phyloP scores from a whole-genome alignment of 1,140 invertebrate genomes.

The Neomicropteryx cornuta region DNA sequence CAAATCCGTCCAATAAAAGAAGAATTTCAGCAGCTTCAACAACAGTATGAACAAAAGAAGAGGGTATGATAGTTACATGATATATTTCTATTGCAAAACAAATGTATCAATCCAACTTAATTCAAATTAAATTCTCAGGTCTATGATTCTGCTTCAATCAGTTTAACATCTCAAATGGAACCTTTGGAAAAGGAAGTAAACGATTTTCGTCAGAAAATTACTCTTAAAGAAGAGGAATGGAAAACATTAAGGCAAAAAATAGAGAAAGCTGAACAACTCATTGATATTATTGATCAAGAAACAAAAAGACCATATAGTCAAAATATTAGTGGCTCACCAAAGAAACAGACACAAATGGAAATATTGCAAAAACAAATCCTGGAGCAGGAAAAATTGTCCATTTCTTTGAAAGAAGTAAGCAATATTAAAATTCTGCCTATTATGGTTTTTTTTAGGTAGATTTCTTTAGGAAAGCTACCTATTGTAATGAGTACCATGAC shows the following conservation, averaged over 20 bases:
- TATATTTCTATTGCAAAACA: too few species aligned
- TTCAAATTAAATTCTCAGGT: slow-evolving; percentile 15
- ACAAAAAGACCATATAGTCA: slow-evolving; percentile 34
- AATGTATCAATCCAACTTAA: too few species aligned
- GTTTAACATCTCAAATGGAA: slow-evolving; percentile 39
- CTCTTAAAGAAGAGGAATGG: slow-evolving; percentile 38
- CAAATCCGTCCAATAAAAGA: slow-evolving; percentile 36
- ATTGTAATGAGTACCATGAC: not conserved
- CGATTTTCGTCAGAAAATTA: slow-evolving; percentile 30
- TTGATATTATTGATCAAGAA: slow-evolving; percentile 36
- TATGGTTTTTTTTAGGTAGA: slow-evolving; percentile 5
- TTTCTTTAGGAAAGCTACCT: slow-evolving; percentile 3
- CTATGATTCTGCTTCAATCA: slow-evolving; percentile 37
- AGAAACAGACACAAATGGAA: slow-evolving; percentile 36
- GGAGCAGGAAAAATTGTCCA: slow-evolving; percentile 30
- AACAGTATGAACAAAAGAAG: slow-evolving; percentile 39
- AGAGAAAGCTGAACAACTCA: slow-evolving; percentile 37
- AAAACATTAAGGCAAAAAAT: slow-evolving; percentile 39
- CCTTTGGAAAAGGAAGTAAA: slow-evolving; percentile 33
- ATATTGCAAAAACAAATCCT: slow-evolving; percentile 29
- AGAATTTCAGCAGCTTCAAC: slow-evolving; percentile 35
- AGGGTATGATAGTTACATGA: too few species aligned
- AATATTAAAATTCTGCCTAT: not conserved
- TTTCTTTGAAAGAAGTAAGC: slow-evolving; percentile 32
- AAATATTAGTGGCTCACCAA: slow-evolving; percentile 20